Evolutionary conservation across 2,113 vertebrate genomes (phyloP).

Genomic region (Archilochus colubris): DNA sequence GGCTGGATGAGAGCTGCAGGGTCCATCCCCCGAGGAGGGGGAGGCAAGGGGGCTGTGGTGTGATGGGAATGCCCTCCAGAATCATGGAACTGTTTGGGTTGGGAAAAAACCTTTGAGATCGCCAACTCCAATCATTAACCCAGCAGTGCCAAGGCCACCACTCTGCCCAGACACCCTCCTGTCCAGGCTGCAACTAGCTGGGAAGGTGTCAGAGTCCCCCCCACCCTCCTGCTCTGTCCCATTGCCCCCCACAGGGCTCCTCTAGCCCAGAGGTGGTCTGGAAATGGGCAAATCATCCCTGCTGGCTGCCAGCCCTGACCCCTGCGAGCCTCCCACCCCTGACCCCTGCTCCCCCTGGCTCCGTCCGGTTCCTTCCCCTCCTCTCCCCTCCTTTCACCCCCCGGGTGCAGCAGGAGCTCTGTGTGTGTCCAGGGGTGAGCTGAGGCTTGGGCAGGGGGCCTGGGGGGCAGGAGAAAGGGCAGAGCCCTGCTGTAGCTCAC

Average conservation of each 20-base stretch:
- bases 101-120: too few relatives aligned
- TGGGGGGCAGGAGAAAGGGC: constrained; percentile 44
- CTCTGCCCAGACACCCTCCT: background rate
- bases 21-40: background rate
- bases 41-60: background rate
- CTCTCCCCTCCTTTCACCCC: constrained; percentile 18
- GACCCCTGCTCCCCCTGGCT: background rate
- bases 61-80: background rate
- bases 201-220: background rate
- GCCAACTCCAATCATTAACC: too few relatives aligned
- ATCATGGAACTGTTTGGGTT: too few relatives aligned
- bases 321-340: background rate
- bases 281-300: background rate
- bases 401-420: background rate
- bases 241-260: rapidly evolving
- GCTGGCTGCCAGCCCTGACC: background rate
- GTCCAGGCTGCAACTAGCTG: rapidly evolving
- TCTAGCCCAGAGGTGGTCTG: background rate
- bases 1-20: background rate
- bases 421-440: background rate
- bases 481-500: constrained; percentile 59
- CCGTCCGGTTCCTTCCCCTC: background rate
- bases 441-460: background rate
- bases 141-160: too few relatives aligned
- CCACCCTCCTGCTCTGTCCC: rapidly evolving